phyloP scores from a whole-genome alignment of 2,888 invertebrate species.

The Zaprionus bogoriensis region DNA sequence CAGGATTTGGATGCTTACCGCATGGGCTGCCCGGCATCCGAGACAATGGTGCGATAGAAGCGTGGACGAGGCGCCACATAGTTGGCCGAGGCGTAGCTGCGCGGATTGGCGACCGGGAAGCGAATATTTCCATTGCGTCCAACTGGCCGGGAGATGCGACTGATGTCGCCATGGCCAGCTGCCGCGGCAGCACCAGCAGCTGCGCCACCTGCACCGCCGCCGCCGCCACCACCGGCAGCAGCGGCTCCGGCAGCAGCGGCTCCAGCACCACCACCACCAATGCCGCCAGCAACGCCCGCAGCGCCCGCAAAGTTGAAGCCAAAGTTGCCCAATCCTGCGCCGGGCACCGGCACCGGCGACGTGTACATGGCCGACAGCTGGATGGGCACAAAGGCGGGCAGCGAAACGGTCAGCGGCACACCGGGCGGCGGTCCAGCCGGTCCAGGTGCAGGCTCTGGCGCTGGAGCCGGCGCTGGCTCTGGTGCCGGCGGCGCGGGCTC shows the following conservation, averaged over 20 bases:
- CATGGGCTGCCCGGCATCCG: slow-evolving; percentile 41
- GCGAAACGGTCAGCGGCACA: slow-evolving; percentile 79
- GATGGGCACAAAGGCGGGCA: slow-evolving; percentile 81
- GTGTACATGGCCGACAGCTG: slow-evolving; percentile 82
- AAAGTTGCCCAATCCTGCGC: slow-evolving; percentile 47
- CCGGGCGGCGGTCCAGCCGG: slow-evolving; percentile 70
- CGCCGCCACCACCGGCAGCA: not conserved
- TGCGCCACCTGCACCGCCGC: not conserved
- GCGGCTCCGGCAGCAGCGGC: not conserved
- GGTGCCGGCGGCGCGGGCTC: slow-evolving; percentile 71
- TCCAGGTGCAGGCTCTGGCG: slow-evolving; percentile 72
- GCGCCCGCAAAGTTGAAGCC: slow-evolving; percentile 30
- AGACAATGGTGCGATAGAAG: slow-evolving; percentile 59
- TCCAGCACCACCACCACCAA: slow-evolving; percentile 12
- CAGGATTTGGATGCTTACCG: slow-evolving; percentile 32
- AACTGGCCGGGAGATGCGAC: slow-evolving; percentile 13
- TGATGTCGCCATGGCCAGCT: slow-evolving; percentile 2
- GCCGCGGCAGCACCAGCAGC: not conserved
- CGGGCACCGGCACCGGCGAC: slow-evolving; percentile 72
- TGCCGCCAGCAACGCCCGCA: slow-evolving; percentile 17
- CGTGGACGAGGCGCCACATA: slow-evolving; percentile 73
- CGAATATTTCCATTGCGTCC: slow-evolving; percentile 45
- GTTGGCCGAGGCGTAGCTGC: slow-evolving; percentile 71
- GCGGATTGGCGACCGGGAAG: slow-evolving; percentile 70
- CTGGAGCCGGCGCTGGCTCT: slow-evolving; percentile 78